Base-by-base conservation (phyloP, 2,797 vertebrate species). In the Anguilla obscura region DNA sequence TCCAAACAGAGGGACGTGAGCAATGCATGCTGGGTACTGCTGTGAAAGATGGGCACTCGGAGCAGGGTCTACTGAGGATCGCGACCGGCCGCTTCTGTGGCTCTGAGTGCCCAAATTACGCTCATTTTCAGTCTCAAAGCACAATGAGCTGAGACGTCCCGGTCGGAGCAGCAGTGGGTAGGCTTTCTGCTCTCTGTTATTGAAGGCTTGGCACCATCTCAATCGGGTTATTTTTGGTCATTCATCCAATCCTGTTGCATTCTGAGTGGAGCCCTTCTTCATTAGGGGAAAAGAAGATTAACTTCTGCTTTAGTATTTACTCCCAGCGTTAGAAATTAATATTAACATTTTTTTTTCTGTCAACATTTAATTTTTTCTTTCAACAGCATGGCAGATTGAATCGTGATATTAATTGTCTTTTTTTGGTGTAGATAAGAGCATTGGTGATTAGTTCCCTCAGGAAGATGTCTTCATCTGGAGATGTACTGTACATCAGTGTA, bases 381-480 rank as follows among this genome's bases (percentile, higher is more conserved):
- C 21, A 18, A n/a, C 16, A 45, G 40, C 27, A 10, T 33, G 30
- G 74, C 85, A 36, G 2, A 30, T 33, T 83, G 45, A 82, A 54
- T 89, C 85, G 89, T 76, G 88, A 90, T 89, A 71, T 54, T 74
- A 85, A 66, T 33, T 10, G 60, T 88, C 84, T 85, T 86, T 91
- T 89, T 52, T 60, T 4, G 58, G 56, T 87, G 86, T 80, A 87
- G 86, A 85, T 86, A 87, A 52, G 27, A 69, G 79, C 63, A 86
- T 87, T 74, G 76, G 30, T 56, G 48, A 86, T 18, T 40, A 85
- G 84, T 88, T 91, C 86, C 88, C 82, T 87, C 54, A 36, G 84
- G 63, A 88, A 92, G 87, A 89, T 87, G 84, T 90, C 92, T 92
- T 36, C 88, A 93, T 89, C 87, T 48, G 24, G 2, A 24, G 36